Base-by-base conservation (phyloP, 2,888 invertebrate genomes). In the Liposcelis brunnea region DNA sequence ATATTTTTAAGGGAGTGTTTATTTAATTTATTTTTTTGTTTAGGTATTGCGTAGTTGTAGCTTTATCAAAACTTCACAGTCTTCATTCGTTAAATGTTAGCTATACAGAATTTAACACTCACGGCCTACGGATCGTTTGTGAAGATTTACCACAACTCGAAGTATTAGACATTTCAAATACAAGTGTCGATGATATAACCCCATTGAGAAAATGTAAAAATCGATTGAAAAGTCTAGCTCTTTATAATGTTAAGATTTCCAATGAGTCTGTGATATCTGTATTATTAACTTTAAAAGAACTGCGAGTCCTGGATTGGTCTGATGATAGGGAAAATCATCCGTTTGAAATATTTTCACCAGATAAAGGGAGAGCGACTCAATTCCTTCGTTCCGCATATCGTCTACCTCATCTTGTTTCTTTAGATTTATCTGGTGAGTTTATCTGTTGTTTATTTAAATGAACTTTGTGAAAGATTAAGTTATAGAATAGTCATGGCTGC, bases 81-180 rank as follows among this genome's bases (percentile, higher is more conserved):
- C 59, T 80, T 44, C 70, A 66, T 49, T 64, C 62, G 45, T 60
- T 80, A 38, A 76, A 77, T 61, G 72, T 79, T 2, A 72, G 77
- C 48, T 67, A 71, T 53, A 79, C 78, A n/a, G 76, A 77, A 56
- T 71, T 80, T 55, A 77, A 75, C 58, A 70, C 70, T 51, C 71
- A 71, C 53, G 72, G 73, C 16, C 64, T 80, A 49, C 70, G 74
- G 53, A 73, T 77, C 50, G 68, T 79, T 44, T 73, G 74, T 48
- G 72, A 75, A 52, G 75, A 79, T 61, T 63, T 80, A 49, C 71
- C 69, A 36, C 61, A 65, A 47, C 59, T 80, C 49, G 74, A 77
- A 56, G 70, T 65, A 53, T 58, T 80, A 44, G 74, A 80, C 56
- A 75, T 80, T 51, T 78, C 79, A 12, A 67, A 69, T 48, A 79